A percentile compares a stretch with the other conserved stretches of the same genome.
Evolutionary conservation across 2,113 vertebrate genomes (phyloP).

Genomic region (Mirza zaza): DNA sequence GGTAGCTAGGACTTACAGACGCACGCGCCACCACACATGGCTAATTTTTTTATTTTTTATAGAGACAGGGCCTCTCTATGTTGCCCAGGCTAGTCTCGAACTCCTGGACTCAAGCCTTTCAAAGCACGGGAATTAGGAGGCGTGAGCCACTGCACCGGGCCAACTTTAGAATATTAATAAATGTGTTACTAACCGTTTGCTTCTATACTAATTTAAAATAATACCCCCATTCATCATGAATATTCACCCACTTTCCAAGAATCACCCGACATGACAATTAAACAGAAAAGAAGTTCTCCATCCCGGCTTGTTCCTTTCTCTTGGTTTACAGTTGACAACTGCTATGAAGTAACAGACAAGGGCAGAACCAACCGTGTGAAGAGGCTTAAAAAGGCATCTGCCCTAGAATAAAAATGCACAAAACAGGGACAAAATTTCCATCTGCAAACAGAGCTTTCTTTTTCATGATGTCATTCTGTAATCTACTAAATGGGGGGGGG

Average conservation of each 20-base stretch:
- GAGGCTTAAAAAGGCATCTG: not conserved
- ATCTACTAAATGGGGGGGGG: not conserved
- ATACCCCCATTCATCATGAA: slow-evolving; percentile 40
- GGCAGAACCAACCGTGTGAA: not conserved
- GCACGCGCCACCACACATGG: no score
- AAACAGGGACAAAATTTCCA: not conserved
- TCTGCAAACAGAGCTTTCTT: not conserved
- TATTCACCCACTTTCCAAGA: slow-evolving; percentile 41
- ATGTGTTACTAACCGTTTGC: not conserved
- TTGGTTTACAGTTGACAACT: not conserved
- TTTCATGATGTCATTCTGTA: not conserved
- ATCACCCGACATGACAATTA: slow-evolving; percentile 11
- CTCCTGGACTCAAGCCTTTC: no score
- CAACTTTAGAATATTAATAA: not conserved
- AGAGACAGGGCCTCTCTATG: no score
- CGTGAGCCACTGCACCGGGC: no score
- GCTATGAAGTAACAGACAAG: not conserved
- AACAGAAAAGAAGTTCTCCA: not conserved
- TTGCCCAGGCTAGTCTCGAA: no score
- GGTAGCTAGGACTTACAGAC: no score
- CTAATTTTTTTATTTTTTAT: no score
- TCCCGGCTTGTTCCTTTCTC: not conserved
- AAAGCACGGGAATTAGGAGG: no score
- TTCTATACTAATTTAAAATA: slow-evolving; percentile 27
- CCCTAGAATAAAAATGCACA: not conserved